Percentiles rank a stretch among this genome's conserved stretches.
These are phyloP conservation scores for Himantopus leucocephalus DNA, from an alignment of 2,113 vertebrate genomes.

Conservation along the genomic window DNA sequence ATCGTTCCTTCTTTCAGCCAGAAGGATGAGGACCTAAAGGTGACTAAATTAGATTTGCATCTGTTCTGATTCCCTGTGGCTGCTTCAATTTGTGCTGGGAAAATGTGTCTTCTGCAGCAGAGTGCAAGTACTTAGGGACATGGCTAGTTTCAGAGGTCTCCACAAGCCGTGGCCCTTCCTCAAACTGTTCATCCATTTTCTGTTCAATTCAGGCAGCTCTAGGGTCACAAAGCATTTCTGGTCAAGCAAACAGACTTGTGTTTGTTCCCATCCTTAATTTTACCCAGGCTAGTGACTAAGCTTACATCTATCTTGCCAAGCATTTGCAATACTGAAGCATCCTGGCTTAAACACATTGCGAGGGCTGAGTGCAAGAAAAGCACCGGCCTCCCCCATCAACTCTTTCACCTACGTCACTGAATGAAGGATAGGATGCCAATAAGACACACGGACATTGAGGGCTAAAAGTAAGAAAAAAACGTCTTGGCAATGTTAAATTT, in stretches of 20 bases:
- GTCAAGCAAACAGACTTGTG: not conserved
- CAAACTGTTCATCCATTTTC: not conserved
- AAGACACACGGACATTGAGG: not conserved
- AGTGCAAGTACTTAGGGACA: not conserved
- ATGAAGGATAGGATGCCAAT: not conserved
- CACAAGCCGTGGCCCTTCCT: not conserved
- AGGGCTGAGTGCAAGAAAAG: not conserved
- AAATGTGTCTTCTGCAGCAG: not conserved
- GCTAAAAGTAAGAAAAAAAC: not conserved
- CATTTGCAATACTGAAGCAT: not conserved
- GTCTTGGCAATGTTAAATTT: not conserved
- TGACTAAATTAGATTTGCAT: not conserved
- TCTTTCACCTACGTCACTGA: not conserved
- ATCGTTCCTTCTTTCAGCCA: not conserved
- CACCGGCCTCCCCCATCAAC: not conserved
- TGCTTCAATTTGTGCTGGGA: not conserved
- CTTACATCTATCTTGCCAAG: not conserved
- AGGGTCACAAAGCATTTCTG: not conserved
- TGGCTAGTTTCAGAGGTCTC: not conserved
- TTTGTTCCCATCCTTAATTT: not conserved
- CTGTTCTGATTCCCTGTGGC: not conserved
- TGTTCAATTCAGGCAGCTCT: not conserved
- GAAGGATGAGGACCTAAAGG: not conserved
- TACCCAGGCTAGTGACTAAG: not conserved
- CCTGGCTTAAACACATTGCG: not conserved